Evolutionary conservation across 2,797 vertebrate species (phyloP), one percentile per base, ranked within the genome.

Genomic region (Rhynchotus rufescens): DNA sequence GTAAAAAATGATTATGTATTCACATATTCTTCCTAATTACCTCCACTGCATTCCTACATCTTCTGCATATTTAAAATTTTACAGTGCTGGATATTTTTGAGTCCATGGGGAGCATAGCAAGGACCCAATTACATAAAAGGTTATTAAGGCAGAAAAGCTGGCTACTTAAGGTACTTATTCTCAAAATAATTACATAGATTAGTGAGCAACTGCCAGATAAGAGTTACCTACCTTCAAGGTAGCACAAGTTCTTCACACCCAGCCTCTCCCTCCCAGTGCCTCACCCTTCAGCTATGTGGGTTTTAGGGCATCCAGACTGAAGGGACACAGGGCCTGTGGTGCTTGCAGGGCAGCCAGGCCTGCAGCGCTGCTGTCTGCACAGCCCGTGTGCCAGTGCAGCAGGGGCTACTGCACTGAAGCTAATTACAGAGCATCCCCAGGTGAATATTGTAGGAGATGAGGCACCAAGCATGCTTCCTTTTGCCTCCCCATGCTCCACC

Each of bases 91-190:
- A 0, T 12, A 9, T 4, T 47, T 86, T 34, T 10, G 62, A 93
- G 89, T 45, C 19, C 0, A 57, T 66, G 19, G 28, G 42, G 47
- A 84, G 84, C 38, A 45, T 92, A 91, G 94, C 91, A 92, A 93
- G 92, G 84, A 80, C 76, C 82, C 80, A 22, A 12, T 94, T 95
- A 91, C 23, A 0, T 90, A 94, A 96, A 80, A 87, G 8, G 89
- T 38, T 84, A 47, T 91, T 89, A 95, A 67, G 66, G 84, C 86
- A 92, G 92, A 88, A 93, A 95, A 96, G 86, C 92, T 77, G 73
- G 14, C 73, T 83, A 72, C 91, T 95, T 95, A 96, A 91, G 66
- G 68, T 76, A 78, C 84, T 96, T 94, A 92, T 62, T 92, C 92
- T 84, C 86, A 28, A 57, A 93, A 81, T 93, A 92, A 94, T 94